Base-by-base conservation (phyloP, 1,140 invertebrate species). In the Capitella teleta region DNA sequence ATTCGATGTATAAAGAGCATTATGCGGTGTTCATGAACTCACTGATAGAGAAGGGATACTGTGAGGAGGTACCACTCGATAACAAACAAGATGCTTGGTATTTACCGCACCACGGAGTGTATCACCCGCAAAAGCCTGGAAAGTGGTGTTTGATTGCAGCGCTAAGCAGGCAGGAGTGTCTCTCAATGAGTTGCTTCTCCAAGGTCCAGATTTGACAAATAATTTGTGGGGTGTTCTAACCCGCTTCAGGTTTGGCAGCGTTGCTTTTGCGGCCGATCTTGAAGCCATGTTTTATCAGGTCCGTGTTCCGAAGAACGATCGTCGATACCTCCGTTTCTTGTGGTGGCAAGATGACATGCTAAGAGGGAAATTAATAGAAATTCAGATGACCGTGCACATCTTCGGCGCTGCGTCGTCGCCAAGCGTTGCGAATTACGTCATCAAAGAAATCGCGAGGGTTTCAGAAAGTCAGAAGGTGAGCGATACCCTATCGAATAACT, bases 211-310 rank as follows among this genome's bases (percentile, higher is more conserved):
- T 32, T 28, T 41, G 19, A 40, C 28, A 16, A 52, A 52, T 23
- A 10, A 10, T 2, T 30, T 52, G 3, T 12, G 46, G 10, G 50
- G 50, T 4, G 50, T 52, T 8, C 34, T 52, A 23, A 21, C 14
- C 18, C 32, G 46, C 5, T 52, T 52, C 30, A 5, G 50, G 3
- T 6, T 16, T 34, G 44, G 28, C 18, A 2, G 2, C 2, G n/a
- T 59, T 2, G 57, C 50, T 1, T 40, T 59, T 1, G 53, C 12
- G n/a, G n/a, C n/a, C n/a, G n/a, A n/a, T n/a, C n/a, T n/a, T n/a
- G n/a, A n/a, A n/a, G n/a, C n/a, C n/a, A 58, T 60, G 40, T 54
- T 59, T 32, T 52, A 61, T 25, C 25, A 37, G 4, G 47, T 52
- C 21, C 34, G 21, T 21, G 41, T 51, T 16, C 28, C 47, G 18